These are phyloP conservation scores for Hoplostethus mediterraneus DNA, from an alignment of 2,797 vertebrate genomes.

Conservation along the genomic window DNA sequence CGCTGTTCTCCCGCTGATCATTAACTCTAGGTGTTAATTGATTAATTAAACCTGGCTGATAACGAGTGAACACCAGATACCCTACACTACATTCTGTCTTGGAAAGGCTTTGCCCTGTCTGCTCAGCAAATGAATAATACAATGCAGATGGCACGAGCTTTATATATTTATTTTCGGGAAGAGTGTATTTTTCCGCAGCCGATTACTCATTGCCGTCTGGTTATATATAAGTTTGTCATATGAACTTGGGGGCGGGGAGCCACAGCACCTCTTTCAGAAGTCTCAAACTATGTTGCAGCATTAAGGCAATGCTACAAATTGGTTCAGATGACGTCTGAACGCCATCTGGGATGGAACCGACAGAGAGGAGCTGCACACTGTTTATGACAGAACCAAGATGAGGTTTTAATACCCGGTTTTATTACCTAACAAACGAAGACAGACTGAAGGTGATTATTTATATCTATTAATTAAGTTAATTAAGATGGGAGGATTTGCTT, in stretches of 20 bases:
- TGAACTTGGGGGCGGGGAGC: slow-evolving; percentile 59
- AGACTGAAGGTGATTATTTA: slow-evolving; percentile 84
- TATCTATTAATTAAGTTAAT: slow-evolving; percentile 85
- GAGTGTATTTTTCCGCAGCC: slow-evolving; percentile 44
- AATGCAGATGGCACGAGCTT: slow-evolving; percentile 61
- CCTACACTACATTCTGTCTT: slow-evolving; percentile 29
- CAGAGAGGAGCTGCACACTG: slow-evolving; percentile 65
- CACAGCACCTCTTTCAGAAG: slow-evolving; percentile 52
- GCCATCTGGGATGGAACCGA: slow-evolving; percentile 74
- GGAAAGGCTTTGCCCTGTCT: slow-evolving; percentile 40
- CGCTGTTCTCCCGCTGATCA: slow-evolving; percentile 48
- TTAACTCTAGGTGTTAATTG: slow-evolving; percentile 69
- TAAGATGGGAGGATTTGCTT: slow-evolving; percentile 78
- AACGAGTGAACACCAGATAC: slow-evolving; percentile 46
- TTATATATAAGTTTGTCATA: slow-evolving; percentile 70
- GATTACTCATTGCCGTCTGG: slow-evolving; percentile 64
- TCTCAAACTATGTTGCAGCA: slow-evolving; percentile 35
- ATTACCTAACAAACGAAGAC: slow-evolving; percentile 83
- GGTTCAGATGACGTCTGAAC: slow-evolving; percentile 61
- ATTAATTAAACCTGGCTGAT: slow-evolving; percentile 68
- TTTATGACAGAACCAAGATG: slow-evolving; percentile 80
- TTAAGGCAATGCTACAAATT: slow-evolving; percentile 57
- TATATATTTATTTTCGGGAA: slow-evolving; percentile 58
- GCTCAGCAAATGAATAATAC: slow-evolving; percentile 68
- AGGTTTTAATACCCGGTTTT: slow-evolving; percentile 80